phyloP scores from a whole-genome alignment of 1,140 invertebrate genomes.

The Apocrypta bakeri region DNA sequence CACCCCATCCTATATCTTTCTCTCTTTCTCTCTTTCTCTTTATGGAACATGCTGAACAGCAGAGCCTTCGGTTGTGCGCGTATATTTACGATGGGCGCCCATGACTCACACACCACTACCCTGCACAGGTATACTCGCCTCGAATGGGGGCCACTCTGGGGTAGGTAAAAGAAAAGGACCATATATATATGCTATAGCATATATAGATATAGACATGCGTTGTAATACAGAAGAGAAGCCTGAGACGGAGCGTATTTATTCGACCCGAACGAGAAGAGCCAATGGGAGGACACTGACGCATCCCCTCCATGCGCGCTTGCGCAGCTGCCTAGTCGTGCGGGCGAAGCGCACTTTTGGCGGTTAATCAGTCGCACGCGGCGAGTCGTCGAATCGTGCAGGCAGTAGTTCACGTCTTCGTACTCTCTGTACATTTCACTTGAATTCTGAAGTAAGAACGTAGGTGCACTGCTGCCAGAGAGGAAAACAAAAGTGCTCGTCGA shows the following conservation, averaged over 20 bases:
- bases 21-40: not conserved
- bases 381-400: conserved; percentile 10
- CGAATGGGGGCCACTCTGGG: too few species aligned
- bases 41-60: not conserved
- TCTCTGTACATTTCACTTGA: not conserved
- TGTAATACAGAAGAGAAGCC: not conserved
- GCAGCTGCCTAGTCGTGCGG: conserved; percentile 23
- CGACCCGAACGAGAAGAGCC: not conserved
- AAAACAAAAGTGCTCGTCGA: not conserved
- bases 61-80: not conserved
- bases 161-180: not conserved
- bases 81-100: not conserved
- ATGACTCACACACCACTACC: not conserved
- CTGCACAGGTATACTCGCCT: not conserved
- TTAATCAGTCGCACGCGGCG: conserved; percentile 58
- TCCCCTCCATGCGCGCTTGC: conserved; percentile 42
- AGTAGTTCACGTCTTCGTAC: not conserved
- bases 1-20: not conserved
- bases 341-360: conserved; percentile 55
- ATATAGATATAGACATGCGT: too few species aligned
- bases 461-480: too few species aligned
- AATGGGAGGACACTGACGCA: not conserved
- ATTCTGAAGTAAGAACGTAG: not conserved
- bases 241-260: too few species aligned
- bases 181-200: not conserved